phyloP scores from a whole-genome alignment of 2,797 vertebrate genomes.

The Pangasius macronema region DNA sequence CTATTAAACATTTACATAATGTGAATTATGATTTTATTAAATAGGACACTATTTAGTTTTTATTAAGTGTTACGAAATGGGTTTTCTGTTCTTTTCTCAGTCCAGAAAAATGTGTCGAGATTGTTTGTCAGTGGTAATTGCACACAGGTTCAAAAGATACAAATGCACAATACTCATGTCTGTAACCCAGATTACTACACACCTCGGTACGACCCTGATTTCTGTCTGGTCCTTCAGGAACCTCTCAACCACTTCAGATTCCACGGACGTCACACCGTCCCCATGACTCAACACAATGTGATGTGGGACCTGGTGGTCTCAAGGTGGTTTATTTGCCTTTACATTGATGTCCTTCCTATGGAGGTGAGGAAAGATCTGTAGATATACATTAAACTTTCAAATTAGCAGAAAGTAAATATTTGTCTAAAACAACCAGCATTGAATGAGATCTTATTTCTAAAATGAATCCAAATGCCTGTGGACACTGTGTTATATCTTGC shows the following conservation, averaged over 20 bases:
- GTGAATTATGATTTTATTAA: neutral
- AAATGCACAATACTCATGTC: neutral
- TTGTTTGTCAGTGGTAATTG: neutral
- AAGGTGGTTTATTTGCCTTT: constrained; percentile 97
- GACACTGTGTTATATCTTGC: neutral
- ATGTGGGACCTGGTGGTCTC: constrained; percentile 92
- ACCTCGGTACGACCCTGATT: too few relatives aligned
- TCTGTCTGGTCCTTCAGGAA: too few relatives aligned
- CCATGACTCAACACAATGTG: constrained; percentile 84
- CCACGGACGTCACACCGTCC: too few relatives aligned
- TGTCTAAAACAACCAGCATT: neutral
- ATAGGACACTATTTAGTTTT: neutral
- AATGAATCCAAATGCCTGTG: neutral
- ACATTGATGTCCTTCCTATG: constrained; percentile 90
- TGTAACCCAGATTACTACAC: constrained; percentile 86
- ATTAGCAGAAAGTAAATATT: neutral
- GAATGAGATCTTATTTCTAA: neutral
- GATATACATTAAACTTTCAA: neutral
- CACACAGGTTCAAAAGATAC: neutral
- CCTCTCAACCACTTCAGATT: too few relatives aligned
- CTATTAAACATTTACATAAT: neutral
- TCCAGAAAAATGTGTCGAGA: neutral
- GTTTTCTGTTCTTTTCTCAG: neutral
- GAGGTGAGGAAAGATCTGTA: constrained; percentile 76
- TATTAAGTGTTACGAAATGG: neutral